A percentile compares a stretch with the other conserved stretches of the same genome.
Conservation (phyloP, 1,140 invertebrate species). For the Reticulitermes speratus region DNA sequence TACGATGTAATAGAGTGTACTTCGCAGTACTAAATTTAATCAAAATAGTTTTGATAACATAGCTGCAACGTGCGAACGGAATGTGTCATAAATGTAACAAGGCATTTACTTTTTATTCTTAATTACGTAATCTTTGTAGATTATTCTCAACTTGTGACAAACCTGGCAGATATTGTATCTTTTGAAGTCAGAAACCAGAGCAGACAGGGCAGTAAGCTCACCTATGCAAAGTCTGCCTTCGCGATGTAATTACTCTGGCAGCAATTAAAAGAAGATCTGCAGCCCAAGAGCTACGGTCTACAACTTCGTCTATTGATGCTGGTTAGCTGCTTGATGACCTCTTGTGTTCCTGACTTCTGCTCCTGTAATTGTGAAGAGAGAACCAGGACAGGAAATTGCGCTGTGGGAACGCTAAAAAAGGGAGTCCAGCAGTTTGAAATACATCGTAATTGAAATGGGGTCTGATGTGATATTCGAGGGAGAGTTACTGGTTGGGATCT, state of each 20-base stretch:
- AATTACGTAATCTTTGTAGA: too few relatives aligned
- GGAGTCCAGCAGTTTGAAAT: neutral
- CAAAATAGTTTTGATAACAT: too few relatives aligned
- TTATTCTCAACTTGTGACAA: too few relatives aligned
- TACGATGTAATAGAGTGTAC: too few relatives aligned
- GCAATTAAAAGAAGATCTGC: neutral
- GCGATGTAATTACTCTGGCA: neutral
- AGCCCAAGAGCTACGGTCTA: neutral
- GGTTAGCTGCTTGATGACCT: slow-evolving; percentile 13
- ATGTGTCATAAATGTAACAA: too few relatives aligned
- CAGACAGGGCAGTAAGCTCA: too few relatives aligned
- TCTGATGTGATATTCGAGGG: neutral
- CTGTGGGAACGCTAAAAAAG: neutral
- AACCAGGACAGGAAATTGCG: neutral
- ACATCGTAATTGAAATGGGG: neutral
- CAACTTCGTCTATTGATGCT: neutral
- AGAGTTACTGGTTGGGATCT: neutral
- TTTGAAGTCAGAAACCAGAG: too few relatives aligned
- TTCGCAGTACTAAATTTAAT: too few relatives aligned
- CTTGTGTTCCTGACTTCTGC: neutral
- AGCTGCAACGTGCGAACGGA: too few relatives aligned
- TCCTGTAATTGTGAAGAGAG: neutral
- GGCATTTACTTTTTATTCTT: too few relatives aligned
- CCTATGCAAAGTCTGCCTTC: too few relatives aligned
- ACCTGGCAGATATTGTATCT: too few relatives aligned